phyloP scores from a whole-genome alignment of 2,113 vertebrate species.

The Choloepus hoffmanni region DNA sequence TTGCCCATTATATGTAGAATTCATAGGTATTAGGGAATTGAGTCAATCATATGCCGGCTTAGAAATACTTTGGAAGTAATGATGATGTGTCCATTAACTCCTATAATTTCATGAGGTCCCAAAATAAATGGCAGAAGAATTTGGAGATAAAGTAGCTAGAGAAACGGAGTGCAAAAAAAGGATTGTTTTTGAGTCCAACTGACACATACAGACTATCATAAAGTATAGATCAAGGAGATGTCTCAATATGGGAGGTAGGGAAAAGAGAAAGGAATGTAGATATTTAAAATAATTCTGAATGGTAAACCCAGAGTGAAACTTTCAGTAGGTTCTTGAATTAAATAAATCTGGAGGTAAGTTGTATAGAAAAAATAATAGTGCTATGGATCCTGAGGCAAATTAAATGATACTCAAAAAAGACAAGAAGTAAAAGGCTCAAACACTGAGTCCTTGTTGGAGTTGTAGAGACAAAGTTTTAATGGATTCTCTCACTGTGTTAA shows the following conservation, averaged over 20 bases:
- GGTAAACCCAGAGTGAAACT: not conserved
- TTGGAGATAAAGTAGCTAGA: not conserved
- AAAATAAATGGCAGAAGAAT: not conserved
- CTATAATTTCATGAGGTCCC: not conserved
- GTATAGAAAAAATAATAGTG: not conserved
- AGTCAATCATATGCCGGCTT: not conserved
- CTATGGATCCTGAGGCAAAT: not conserved
- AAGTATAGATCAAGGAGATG: not conserved
- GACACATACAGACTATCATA: not conserved
- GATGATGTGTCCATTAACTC: not conserved
- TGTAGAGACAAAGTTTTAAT: not conserved
- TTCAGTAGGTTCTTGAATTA: not conserved
- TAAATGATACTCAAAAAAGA: not conserved
- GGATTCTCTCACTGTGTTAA: not conserved
- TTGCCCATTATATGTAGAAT: not conserved
- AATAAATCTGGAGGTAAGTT: not conserved
- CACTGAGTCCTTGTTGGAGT: not conserved
- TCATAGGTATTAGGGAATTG: not conserved
- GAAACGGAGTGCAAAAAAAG: not conserved
- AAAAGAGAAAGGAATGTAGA: not conserved
- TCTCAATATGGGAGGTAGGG: too few species aligned
- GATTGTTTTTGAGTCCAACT: not conserved
- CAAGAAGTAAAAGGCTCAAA: not conserved
- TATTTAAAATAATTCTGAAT: not conserved
- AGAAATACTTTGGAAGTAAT: not conserved